Conservation (phyloP, 1,140 invertebrate species). For the Drosophila kikkawai region DNA sequence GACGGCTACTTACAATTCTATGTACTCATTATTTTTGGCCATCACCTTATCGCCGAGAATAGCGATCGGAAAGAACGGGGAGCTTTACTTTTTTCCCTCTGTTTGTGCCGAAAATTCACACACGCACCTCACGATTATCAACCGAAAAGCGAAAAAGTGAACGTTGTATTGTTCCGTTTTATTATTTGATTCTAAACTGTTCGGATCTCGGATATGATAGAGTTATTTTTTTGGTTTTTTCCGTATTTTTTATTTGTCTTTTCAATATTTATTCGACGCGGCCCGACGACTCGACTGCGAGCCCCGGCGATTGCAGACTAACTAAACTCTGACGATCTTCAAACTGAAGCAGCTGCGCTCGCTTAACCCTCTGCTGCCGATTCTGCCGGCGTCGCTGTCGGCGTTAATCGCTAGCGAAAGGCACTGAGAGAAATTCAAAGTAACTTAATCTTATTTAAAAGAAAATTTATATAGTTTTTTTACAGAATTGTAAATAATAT, state of each 20-base stretch:
- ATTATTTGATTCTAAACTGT: conserved; percentile 37
- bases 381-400: conserved; percentile 28
- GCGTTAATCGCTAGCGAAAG: conserved; percentile 19
- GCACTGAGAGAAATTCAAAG: conserved; percentile 6
- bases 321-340: conserved; percentile 75
- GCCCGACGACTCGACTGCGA: conserved; percentile 61
- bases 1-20: conserved; percentile 60
- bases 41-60: conserved; percentile 51
- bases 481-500: background rate
- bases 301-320: conserved; percentile 77
- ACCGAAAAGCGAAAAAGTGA: conserved; percentile 24
- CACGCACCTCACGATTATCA: conserved; percentile 35
- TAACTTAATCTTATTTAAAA: no score
- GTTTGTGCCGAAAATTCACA: conserved; percentile 28
- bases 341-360: conserved; percentile 61
- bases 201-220: conserved; percentile 1
- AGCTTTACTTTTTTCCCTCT: conserved; percentile 15
- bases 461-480: no score
- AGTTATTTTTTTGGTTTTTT: conserved; percentile 2
- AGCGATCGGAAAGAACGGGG: conserved; percentile 42
- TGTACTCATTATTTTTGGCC: conserved; percentile 60
- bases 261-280: conserved; percentile 16
- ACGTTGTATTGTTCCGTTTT: conserved; percentile 22
- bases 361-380: conserved; percentile 70
- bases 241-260: conserved; percentile 14